phyloP scores from a whole-genome alignment of 2,888 invertebrate genomes.

The Argyresthia goedartella region DNA sequence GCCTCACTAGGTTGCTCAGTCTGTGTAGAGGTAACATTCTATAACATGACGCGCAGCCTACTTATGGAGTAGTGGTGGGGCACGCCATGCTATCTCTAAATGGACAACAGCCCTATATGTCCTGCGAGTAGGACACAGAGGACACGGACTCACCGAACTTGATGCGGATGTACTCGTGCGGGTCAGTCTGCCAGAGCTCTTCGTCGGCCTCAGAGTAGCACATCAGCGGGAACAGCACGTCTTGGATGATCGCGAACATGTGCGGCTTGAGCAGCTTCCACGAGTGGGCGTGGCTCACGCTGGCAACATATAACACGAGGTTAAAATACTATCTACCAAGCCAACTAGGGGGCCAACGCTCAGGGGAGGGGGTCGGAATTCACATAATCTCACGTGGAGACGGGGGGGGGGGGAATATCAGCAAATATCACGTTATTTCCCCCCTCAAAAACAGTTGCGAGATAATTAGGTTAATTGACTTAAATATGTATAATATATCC shows the following conservation, averaged over 20 bases:
- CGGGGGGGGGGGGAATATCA: no score
- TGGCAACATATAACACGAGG: conserved; percentile 32
- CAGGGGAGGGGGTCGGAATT: background rate
- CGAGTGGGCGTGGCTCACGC: conserved; percentile 90
- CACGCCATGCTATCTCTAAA: no score
- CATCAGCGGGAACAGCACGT: conserved; percentile 96
- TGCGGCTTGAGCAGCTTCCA: conserved; percentile 98
- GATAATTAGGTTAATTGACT: no score
- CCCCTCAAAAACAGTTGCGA: no score
- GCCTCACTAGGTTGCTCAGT: no score
- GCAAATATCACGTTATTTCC: no score
- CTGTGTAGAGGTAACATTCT: background rate
- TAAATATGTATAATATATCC: no score
- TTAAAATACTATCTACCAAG: no score
- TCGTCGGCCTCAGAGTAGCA: conserved; percentile 96
- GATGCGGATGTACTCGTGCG: conserved; percentile 95
- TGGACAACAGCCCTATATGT: background rate
- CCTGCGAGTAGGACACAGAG: no score
- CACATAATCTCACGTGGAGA: no score
- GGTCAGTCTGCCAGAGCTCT: conserved; percentile 95
- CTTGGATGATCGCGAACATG: conserved; percentile 92
- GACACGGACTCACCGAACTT: conserved; percentile 86
- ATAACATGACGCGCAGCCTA: background rate
- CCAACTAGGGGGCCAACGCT: no score
- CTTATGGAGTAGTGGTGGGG: no score